Conservation (phyloP, 2,888 invertebrate genomes). For the Ethmia dodecea region DNA sequence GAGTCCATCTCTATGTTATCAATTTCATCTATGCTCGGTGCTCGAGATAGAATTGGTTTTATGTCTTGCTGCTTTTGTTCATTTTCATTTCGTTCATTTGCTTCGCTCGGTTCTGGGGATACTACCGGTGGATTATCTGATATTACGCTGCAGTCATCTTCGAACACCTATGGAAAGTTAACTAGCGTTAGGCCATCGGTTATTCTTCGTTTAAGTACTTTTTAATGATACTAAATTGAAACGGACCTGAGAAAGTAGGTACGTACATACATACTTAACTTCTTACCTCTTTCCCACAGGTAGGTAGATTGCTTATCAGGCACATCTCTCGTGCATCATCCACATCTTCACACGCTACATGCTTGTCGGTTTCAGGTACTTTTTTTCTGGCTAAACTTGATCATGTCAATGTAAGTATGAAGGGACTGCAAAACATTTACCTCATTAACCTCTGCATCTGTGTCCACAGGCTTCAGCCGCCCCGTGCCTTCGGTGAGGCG, state of each 20-base stretch:
- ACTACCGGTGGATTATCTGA: conserved; percentile 74
- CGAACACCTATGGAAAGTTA: too few relatives aligned
- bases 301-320: too few relatives aligned
- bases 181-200: too few relatives aligned
- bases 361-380: too few relatives aligned
- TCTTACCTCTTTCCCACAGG: too few relatives aligned
- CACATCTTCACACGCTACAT: too few relatives aligned
- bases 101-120: conserved; percentile 71
- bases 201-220: too few relatives aligned
- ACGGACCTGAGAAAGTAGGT: too few relatives aligned
- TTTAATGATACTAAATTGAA: too few relatives aligned
- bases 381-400: too few relatives aligned
- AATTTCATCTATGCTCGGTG: conserved; percentile 69
- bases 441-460: conserved; percentile 37
- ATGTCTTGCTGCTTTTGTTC: conserved; percentile 53
- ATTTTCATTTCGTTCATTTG: conserved; percentile 60
- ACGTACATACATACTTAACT: too few relatives aligned
- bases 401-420: not conserved
- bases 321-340: too few relatives aligned
- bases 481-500: conserved; percentile 86
- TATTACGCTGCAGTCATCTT: conserved; percentile 76
- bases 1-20: conserved; percentile 66
- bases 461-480: conserved; percentile 55
- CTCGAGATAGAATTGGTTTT: conserved; percentile 59
- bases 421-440: conserved; percentile 21